Conservation (phyloP, 2,888 invertebrate species). For the Meteorus cinctellus region DNA sequence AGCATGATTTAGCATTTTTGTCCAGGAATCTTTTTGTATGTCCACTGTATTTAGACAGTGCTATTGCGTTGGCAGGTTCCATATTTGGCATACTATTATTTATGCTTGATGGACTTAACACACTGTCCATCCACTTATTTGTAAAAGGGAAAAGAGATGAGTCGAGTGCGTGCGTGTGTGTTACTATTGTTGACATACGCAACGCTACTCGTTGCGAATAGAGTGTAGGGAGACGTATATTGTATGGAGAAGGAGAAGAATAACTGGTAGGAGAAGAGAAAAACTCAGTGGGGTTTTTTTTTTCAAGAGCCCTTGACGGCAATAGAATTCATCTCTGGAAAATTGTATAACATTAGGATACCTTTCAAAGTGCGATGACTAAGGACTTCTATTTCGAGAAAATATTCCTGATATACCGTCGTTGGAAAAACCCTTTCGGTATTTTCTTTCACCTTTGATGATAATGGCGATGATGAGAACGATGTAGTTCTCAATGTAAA, state of each 20-base stretch:
- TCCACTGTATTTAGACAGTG: background rate
- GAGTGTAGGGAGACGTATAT: background rate
- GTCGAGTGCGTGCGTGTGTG: background rate
- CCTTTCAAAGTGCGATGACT: slow-evolving; percentile 11
- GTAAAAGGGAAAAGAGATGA: slow-evolving; percentile 7
- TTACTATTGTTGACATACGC: slow-evolving; percentile 7
- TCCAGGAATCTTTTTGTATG: too few relatives aligned
- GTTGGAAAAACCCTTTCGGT: background rate
- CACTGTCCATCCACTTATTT: slow-evolving; percentile 6
- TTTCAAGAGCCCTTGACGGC: slow-evolving; percentile 1
- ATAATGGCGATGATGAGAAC: background rate
- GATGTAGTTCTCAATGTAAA: background rate
- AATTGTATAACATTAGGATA: slow-evolving; percentile 10
- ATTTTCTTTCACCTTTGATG: background rate
- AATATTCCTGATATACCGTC: background rate
- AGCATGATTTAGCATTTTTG: too few relatives aligned
- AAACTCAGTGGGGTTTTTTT: background rate
- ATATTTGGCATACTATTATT: slow-evolving; percentile 6
- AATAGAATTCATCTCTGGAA: background rate
- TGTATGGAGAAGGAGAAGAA: background rate
- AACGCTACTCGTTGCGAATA: slow-evolving; percentile 5
- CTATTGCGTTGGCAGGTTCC: slow-evolving; percentile 7
- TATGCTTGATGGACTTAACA: background rate
- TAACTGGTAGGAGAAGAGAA: background rate
- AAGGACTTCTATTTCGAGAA: background rate